Evolutionary conservation across 1,140 invertebrate genomes (phyloP), one percentile per base, ranked within the genome.

Genomic region (Zaprionus gabonicus): DNA sequence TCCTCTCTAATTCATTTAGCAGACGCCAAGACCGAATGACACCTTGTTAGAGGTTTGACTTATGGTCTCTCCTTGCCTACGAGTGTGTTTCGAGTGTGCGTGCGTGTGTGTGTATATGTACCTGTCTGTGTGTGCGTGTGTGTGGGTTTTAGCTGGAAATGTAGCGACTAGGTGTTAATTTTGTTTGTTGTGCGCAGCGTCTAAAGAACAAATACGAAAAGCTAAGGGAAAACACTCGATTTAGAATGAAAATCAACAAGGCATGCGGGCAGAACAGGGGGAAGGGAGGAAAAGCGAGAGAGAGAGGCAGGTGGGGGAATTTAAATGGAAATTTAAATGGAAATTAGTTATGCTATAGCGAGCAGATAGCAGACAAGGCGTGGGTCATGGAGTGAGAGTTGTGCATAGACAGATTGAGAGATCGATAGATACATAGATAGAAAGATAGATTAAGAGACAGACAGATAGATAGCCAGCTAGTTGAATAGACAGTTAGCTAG

Each of bases 111-210:
- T 69, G 58, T 20, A 20, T 20, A 23, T 23, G 23, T 23, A 23
- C 23, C 23, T 58, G 68, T 69, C 53, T 72, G 63, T 60, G 60
- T 63, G 36, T 15, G 34, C 23, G 44, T 67, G 55, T 64, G 56
- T 62, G 34, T 63, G 53, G 46, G 5, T 86, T 82, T 90, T 90
- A 85, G 70, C 81, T 85, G 76, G 85, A 90, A 90, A 77, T 85
- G 76, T 90, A 70, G 79, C 85, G 76, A 82, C 79, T 85, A 90
- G 79, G 82, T 90, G 85, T 90, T 85, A 90, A 90, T 90, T 91
- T 77, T 72, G 72, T 80, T 78, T 87, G 78, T 79, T 76, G 65
- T 46, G n/a, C 41, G 36, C 36, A 38, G 36, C 36, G 36, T 38
- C 36, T 38, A 71, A 69, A 67, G 68, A 83, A 78, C 81, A 88